A percentile compares a stretch with the other conserved stretches of the same genome.
These are phyloP conservation scores for Epicauta chinensis DNA, from an alignment of 1,140 invertebrate species.

Conservation along the genomic window DNA sequence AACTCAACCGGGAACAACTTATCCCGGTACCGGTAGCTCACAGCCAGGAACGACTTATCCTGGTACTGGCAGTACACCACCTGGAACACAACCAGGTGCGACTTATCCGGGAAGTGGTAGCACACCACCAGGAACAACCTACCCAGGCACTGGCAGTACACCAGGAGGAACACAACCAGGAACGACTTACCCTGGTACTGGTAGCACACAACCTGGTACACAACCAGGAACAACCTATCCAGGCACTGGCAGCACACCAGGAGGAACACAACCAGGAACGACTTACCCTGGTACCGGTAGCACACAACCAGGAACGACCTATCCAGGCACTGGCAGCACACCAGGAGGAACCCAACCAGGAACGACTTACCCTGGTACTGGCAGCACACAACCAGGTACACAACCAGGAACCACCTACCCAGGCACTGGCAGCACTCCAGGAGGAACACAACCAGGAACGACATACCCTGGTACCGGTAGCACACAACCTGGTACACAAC, in stretches of 20 bases:
- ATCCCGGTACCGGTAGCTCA: neutral
- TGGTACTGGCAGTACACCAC: neutral
- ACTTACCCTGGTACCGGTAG: neutral
- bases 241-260: slow-evolving; percentile 31
- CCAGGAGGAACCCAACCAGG: slow-evolving; percentile 12
- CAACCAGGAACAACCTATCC: slow-evolving; percentile 23
- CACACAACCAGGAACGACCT: slow-evolving; percentile 18
- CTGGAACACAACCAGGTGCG: too few relatives aligned
- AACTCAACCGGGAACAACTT: slow-evolving; percentile 1
- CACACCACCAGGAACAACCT: slow-evolving; percentile 19
- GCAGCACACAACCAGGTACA: slow-evolving; percentile 12
- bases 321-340: slow-evolving; percentile 31
- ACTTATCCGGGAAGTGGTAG: slow-evolving; percentile 21
- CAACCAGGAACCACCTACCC: slow-evolving; percentile 13
- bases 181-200: slow-evolving; percentile 12
- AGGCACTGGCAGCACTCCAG: neutral
- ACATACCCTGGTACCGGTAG: slow-evolving; percentile 21
- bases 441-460: too few relatives aligned
- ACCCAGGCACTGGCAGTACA: neutral
- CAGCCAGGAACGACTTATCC: slow-evolving; percentile 7
- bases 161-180: neutral
- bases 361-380: neutral
- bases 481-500: slow-evolving; percentile 21
- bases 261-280: slow-evolving; percentile 1
- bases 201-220: slow-evolving; percentile 28